Evolutionary conservation across 2,797 vertebrate genomes (phyloP).

Genomic region (Tokudaia muenninki): DNA sequence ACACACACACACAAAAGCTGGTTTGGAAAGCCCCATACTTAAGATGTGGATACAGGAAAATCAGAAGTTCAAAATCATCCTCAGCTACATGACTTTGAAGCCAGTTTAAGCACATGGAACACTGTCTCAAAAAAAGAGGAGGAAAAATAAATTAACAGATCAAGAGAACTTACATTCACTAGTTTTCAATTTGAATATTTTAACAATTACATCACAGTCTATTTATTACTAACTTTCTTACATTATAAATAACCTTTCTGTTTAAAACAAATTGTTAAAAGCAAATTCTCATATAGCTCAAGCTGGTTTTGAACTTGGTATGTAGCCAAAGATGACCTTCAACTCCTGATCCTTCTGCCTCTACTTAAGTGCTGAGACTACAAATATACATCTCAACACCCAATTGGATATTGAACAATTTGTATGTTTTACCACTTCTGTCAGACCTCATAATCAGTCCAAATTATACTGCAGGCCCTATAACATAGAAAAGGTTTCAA

Average conservation of each 20-base stretch:
- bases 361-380: background rate
- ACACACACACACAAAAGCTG: background rate
- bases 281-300: background rate
- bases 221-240: background rate
- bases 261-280: background rate
- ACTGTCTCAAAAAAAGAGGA: background rate
- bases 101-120: background rate
- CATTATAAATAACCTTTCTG: background rate
- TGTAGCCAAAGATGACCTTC: background rate
- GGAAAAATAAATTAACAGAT: background rate
- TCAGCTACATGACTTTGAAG: background rate
- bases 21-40: background rate
- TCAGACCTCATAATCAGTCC: conserved; percentile 3
- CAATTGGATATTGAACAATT: conserved; percentile 10
- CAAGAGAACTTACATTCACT: background rate
- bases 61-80: background rate
- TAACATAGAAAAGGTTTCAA: conserved; percentile 15
- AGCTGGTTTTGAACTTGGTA: background rate
- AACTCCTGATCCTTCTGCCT: background rate
- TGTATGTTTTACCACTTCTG: conserved; percentile 27
- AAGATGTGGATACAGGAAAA: background rate
- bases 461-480: conserved; percentile 19
- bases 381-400: background rate
- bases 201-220: conserved; percentile 32
- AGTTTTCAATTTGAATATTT: conserved; percentile 39